Evolutionary conservation across 2,888 invertebrate genomes (phyloP), one percentile per base, ranked within the genome.

Genomic region (Eustalomyia histrio): DNA sequence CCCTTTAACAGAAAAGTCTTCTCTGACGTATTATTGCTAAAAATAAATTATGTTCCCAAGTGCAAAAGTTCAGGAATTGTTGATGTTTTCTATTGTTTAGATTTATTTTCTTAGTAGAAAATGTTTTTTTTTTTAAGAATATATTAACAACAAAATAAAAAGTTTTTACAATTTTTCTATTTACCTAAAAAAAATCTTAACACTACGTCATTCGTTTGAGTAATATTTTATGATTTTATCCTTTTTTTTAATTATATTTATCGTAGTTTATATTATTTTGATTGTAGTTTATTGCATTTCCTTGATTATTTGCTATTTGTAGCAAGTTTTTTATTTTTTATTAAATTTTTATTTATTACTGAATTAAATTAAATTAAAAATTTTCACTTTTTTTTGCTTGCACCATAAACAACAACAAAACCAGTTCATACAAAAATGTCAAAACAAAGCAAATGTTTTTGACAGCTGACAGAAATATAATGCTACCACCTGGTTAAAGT

Each of bases 401-500:
- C 43, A 57, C 47, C 61, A 35, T 63, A 76, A 76, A 68, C 76
- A 76, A 76, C 76, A 76, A 76, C 68, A 76, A 76, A 50, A 57
- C 16, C 55, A 55, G 16, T 55, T 35, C 43, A 8, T 53, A 47
- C n/a, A 8, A 18, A 43, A 72, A 72, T 53, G 72, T 78, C 78
- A 72, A 72, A 71, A 78, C 65, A 69, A 63, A 64, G 58, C 53
- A 68, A 68, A 63, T 21, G 16, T n/a, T 18, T 43, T n/a, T 68
- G 61, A 50, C 68, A 74, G 18, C 1, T 57, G 12, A 29, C n/a
- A n/a, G n/a, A 29, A 29, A 29, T 21, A 21, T 21, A 29, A 29
- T 7, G 29, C 1, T 29, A 7, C 29, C 29, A 29, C 7, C 29
- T 29, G 3, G 29, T 29, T 29, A 29, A 29, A 29, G 21, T 21